Base-by-base conservation (phyloP, 2,797 vertebrate species). In the Heliangelus exortis region DNA sequence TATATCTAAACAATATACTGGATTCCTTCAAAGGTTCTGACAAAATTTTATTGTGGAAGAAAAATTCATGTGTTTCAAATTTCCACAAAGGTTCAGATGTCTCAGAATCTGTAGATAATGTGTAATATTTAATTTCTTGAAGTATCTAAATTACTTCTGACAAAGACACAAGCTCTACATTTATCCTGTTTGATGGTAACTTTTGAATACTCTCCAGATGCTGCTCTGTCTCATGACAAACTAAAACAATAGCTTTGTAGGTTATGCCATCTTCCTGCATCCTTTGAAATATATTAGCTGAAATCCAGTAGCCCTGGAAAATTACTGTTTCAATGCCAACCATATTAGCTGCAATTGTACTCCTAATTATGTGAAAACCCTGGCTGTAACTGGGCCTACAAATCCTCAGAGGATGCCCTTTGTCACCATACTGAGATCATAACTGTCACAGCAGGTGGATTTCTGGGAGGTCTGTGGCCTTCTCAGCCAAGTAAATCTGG, bases 261-360 rank as follows among this genome's bases (percentile, higher is more conserved):
- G 82, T 55, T 84, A 93, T 95, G 87, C 68, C 76, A 91, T 81
- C 87, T 96, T 68, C 83, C 79, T 96, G 76, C 33, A 26, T 81
- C 47, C 34, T 72, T 78, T 80, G 54, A 95, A 91, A 78, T 33
- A 18, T 5, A 4, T 39, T 87, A 62, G 34, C 53, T 71, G 65
- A 65, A 89, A 89, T 31, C 11, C 29, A 58, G 12, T 39, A 67
- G 28, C 75, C 54, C 63, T 41, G 17, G 61, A n/a, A 71, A 57
- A 71, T 71, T 61, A 68, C 57, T n/a, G 4, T 58, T 76, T 79
- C 29, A 17, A 7, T 45, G 18, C 54, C 0, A 0, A 62, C 36
- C 12, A 9, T 3, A 54, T 45, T 54, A 41, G 45, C 34, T 87
- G 34, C 50, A 61, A 3, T n/a, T 54, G 6, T 83, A 48, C 10